These are phyloP conservation scores for Odontothrips loti DNA, from an alignment of 2,888 invertebrate genomes.

Conservation along the genomic window DNA sequence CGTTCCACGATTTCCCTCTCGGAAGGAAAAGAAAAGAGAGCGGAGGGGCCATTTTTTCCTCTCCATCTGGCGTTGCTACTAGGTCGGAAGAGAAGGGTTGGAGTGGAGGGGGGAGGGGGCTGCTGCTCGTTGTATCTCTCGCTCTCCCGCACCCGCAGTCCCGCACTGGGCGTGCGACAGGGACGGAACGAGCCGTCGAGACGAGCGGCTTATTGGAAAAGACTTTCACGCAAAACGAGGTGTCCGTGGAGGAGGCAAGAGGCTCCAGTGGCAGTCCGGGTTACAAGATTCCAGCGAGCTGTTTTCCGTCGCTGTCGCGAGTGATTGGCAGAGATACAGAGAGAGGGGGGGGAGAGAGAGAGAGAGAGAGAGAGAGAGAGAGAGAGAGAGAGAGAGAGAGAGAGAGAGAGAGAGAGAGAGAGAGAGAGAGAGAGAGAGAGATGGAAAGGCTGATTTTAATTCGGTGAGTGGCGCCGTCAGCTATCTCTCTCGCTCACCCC, in stretches of 20 bases:
- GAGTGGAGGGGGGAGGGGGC: too few species aligned
- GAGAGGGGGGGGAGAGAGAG: not conserved
- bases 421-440: not conserved
- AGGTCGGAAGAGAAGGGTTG: too few species aligned
- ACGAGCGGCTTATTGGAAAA: not conserved
- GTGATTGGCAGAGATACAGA: not conserved
- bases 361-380: not conserved
- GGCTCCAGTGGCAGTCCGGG: not conserved
- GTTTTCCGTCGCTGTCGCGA: not conserved
- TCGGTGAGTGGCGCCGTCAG: too few species aligned
- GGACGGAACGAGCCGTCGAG: not conserved
- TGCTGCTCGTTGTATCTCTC: too few species aligned
- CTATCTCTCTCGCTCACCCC: not conserved
- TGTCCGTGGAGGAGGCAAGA: not conserved
- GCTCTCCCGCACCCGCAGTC: too few species aligned
- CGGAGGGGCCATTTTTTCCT: too few species aligned
- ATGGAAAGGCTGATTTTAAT: not conserved
- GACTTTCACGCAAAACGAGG: conserved; percentile 15
- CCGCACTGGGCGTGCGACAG: not conserved
- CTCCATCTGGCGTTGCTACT: too few species aligned
- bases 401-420: not conserved
- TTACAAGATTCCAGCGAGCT: not conserved
- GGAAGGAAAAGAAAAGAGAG: too few species aligned
- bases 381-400: conserved; percentile 11
- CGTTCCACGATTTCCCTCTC: too few species aligned